Percentiles rank a stretch among this genome's conserved stretches.
Evolutionary conservation across 2,888 invertebrate species (phyloP).

Genomic region (Calameuta idolon): DNA sequence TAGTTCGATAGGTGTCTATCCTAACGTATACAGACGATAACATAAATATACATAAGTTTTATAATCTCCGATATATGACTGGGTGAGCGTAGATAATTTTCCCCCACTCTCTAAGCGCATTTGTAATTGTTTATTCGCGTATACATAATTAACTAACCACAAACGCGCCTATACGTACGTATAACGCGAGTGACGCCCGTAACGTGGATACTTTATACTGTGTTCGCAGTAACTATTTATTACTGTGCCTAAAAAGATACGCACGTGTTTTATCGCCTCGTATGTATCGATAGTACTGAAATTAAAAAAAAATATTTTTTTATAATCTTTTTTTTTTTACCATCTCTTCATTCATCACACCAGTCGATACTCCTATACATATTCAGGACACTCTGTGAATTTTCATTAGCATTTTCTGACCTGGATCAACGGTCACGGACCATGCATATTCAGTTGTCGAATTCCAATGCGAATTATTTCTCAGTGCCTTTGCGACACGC

Average conservation of each 20-base stretch:
- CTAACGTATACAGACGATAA: constrained; percentile 20
- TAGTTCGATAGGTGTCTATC: not conserved
- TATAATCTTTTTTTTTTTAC: too few relatives aligned
- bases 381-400: constrained; percentile 2
- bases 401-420: constrained; percentile 33
- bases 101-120: too few relatives aligned
- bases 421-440: constrained; percentile 29
- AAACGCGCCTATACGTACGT: constrained; percentile 15
- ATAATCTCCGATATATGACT: constrained; percentile 17
- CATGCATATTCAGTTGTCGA: constrained; percentile 18
- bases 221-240: too few relatives aligned
- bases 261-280: too few relatives aligned
- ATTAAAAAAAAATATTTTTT: constrained; percentile 1
- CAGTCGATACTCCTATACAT: too few relatives aligned
- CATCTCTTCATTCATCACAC: too few relatives aligned
- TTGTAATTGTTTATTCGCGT: constrained; percentile 40
- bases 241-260: too few relatives aligned
- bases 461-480: constrained; percentile 1
- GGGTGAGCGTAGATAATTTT: constrained; percentile 43
- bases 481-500: too few relatives aligned
- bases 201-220: too few relatives aligned
- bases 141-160: constrained; percentile 48
- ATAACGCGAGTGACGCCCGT: constrained; percentile 8
- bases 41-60: constrained; percentile 28
- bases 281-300: too few relatives aligned